Evolutionary conservation across 2,113 vertebrate genomes (phyloP).

Genomic region (Eptesicus fuscus): DNA sequence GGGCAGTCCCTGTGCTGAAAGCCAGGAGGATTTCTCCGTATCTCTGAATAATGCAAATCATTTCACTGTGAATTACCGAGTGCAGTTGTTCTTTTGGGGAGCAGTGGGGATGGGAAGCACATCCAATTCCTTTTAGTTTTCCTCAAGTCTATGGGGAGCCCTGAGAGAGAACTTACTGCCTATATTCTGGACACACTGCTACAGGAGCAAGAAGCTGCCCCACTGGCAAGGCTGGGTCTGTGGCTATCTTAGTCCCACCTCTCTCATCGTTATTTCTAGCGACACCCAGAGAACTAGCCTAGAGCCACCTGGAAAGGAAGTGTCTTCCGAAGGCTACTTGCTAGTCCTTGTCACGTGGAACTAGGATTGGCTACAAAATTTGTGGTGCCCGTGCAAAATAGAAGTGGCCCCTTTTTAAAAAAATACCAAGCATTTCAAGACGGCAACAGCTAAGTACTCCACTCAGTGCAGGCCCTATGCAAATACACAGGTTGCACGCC

Average conservation of each 20-base stretch:
- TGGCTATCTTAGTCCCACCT: background rate
- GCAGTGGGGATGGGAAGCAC: background rate
- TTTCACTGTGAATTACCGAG: background rate
- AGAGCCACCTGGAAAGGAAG: background rate
- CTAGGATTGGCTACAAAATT: background rate
- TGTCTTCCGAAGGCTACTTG: background rate
- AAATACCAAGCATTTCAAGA: background rate
- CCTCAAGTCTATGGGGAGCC: background rate
- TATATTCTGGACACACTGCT: background rate
- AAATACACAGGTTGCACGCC: background rate
- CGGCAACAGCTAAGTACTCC: background rate
- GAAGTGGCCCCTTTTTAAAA: background rate
- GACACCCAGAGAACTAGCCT: background rate
- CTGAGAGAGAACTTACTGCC: background rate
- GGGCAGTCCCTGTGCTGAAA: background rate
- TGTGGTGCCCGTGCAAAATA: background rate
- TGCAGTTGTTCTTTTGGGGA: background rate
- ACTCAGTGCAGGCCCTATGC: fast-evolving
- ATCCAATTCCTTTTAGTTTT: background rate
- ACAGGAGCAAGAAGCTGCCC: background rate
- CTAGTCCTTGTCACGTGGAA: background rate
- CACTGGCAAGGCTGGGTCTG: background rate
- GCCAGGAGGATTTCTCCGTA: background rate
- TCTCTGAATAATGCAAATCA: background rate
- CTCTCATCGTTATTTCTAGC: background rate